Percentiles rank a stretch among this genome's conserved stretches.
Conservation (phyloP, 2,113 vertebrate genomes). For the Cyphomyrus plagiostoma region DNA sequence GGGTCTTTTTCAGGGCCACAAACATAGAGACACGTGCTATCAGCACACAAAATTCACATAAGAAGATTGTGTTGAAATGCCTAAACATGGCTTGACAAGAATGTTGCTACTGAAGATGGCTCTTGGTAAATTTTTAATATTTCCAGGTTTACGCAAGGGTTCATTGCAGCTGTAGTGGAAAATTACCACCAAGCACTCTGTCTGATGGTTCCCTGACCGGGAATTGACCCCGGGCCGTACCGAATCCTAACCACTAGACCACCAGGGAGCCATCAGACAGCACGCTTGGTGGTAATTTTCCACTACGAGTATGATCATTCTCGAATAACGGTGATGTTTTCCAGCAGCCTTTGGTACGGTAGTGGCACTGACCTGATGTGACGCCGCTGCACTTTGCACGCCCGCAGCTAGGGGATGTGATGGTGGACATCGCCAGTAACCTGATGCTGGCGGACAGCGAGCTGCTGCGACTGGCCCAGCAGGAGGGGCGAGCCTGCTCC, state of each 20-base stretch:
- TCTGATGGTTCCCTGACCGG: too few species aligned
- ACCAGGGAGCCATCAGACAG: too few species aligned
- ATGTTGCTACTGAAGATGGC: background rate
- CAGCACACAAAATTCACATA: background rate
- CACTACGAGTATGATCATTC: background rate
- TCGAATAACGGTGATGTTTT: background rate
- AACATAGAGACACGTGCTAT: background rate
- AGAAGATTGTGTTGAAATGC: background rate
- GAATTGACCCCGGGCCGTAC: too few species aligned
- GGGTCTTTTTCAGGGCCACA: background rate
- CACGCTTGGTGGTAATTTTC: too few species aligned
- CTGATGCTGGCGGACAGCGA: constrained; percentile 89
- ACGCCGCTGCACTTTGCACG: background rate
- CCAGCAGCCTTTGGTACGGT: background rate
- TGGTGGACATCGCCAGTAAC: constrained; percentile 93
- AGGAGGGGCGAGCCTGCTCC: constrained; percentile 81
- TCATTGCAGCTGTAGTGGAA: background rate
- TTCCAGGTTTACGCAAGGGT: background rate
- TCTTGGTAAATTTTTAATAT: background rate
- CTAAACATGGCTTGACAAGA: background rate
- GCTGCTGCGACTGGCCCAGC: constrained; percentile 87
- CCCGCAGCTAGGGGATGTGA: constrained; percentile 81
- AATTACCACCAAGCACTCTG: too few species aligned
- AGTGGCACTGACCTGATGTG: background rate
- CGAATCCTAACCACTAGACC: too few species aligned